These are phyloP conservation scores for Hylaeus anthracinus DNA, from an alignment of 1,140 invertebrate species.

Conservation along the genomic window DNA sequence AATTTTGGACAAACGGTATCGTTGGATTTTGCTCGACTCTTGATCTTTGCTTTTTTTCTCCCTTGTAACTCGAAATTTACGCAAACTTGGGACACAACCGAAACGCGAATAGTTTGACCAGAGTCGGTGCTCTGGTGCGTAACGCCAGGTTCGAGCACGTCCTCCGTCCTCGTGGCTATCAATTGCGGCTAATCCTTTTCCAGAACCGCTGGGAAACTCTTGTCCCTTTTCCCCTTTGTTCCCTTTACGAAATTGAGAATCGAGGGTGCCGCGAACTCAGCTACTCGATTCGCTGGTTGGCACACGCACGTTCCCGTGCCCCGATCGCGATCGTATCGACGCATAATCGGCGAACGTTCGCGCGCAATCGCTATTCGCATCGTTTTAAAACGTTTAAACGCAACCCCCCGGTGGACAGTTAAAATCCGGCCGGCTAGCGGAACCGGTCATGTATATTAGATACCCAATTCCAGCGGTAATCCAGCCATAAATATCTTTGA, in stretches of 20 bases:
- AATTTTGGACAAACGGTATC: too few relatives aligned
- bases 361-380: conserved; percentile 1
- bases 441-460: conserved; percentile 77
- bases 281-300: not conserved
- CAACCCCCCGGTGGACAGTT: conserved; percentile 53
- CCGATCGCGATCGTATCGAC: not conserved
- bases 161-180: conserved; percentile 62
- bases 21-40: too few relatives aligned
- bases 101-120: conserved; percentile 24
- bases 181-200: conserved; percentile 66
- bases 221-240: conserved; percentile 28
- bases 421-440: conserved; percentile 60
- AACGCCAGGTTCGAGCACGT: conserved; percentile 54
- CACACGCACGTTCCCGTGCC: not conserved
- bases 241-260: too few relatives aligned
- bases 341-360: conserved; percentile 21
- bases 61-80: too few relatives aligned
- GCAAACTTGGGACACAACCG: not conserved
- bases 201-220: conserved; percentile 59
- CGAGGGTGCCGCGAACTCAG: not conserved
- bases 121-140: conserved; percentile 31
- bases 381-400: conserved; percentile 28
- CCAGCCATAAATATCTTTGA: conserved; percentile 79
- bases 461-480: conserved; percentile 78
- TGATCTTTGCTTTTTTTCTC: too few relatives aligned